Evolutionary conservation across 2,797 vertebrate species (phyloP), one percentile per base, ranked within the genome.

Genomic region (Decapterus maruadsi): DNA sequence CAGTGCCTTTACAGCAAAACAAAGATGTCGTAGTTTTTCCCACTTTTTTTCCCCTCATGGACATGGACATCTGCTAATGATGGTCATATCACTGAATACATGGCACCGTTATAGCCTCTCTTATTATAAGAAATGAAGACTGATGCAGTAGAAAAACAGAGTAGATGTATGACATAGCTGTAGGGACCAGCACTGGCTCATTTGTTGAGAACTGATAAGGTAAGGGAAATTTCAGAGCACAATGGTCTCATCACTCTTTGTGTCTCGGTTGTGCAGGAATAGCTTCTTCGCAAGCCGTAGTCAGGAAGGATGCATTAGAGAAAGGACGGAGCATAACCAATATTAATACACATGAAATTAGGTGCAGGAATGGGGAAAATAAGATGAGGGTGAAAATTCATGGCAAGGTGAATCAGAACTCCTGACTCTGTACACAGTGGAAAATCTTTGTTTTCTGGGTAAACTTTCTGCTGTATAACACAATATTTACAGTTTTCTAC

Each of bases 171-270:
- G 83, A 80, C 81, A 81, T 84, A 58, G 87, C 93, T 87, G 83
- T 70, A 80, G 83, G 84, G 81, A 82, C 75, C 72, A 78, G 69
- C 77, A 68, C 68, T 66, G 82, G 84, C 64, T 87, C 86, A 87
- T 93, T 93, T 90, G 82, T 80, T 86, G 79, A 73, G 82, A 82
- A 86, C 82, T 81, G 82, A 92, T 89, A 87, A 84, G 66, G 86
- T 90, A 89, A 80, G 73, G 82, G 80, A 85, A 81, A 91, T 88
- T 81, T 85, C 69, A 82, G 74, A 72, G 84, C 54, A 77, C 80
- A 88, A 75, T 85, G 72, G 80, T 84, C 77, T 84, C 90, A 91
- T 90, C 77, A 66, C 57, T 88, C 89, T 87, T 84, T 86, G 84
- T 78, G 58, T 57, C 72, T 59, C 20, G 8, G 20, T 71, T 43